These are phyloP conservation scores for Sminthurinus signatus DNA, from an alignment of 1,140 invertebrate species.

Conservation along the genomic window DNA sequence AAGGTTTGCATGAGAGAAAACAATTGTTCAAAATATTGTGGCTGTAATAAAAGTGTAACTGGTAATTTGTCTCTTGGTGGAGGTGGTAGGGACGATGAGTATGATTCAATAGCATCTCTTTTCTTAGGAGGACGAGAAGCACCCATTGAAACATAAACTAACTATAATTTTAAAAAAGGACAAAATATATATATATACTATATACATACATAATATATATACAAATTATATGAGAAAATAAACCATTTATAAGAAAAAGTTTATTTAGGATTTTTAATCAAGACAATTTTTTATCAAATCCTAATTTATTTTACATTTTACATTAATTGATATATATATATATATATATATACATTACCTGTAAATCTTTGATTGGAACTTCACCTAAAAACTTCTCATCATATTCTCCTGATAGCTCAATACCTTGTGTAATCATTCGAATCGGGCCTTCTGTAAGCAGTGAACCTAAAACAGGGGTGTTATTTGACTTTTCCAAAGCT, in stretches of 20 bases:
- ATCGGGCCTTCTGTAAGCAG: slow-evolving; percentile 72
- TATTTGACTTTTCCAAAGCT: slow-evolving; percentile 28
- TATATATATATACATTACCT: slow-evolving; percentile 46
- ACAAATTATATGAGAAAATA: no score
- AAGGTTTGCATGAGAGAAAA: slow-evolving; percentile 83
- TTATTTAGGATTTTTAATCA: no score
- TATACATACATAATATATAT: no score
- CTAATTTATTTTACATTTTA: no score
- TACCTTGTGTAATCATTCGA: slow-evolving; percentile 85
- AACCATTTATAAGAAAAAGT: no score
- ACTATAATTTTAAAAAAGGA: slow-evolving; percentile 50
- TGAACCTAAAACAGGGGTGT: slow-evolving; percentile 54
- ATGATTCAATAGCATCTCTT: slow-evolving; percentile 61
- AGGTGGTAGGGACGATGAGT: slow-evolving; percentile 67
- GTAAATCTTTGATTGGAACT: slow-evolving; percentile 80
- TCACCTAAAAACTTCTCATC: slow-evolving; percentile 84
- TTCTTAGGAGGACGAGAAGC: slow-evolving; percentile 59
- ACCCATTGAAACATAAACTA: slow-evolving; percentile 83
- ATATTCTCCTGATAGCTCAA: slow-evolving; percentile 85
- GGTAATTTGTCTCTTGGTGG: slow-evolving; percentile 75
- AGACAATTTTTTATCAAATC: no score
- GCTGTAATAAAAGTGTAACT: slow-evolving; percentile 71
- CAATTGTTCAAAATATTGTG: slow-evolving; percentile 81
- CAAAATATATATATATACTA: no score
- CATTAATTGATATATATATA: no score